Evolutionary conservation across 2,113 vertebrate species (phyloP), one percentile per base, ranked within the genome.

Genomic region (Scartelaos histophorus): DNA sequence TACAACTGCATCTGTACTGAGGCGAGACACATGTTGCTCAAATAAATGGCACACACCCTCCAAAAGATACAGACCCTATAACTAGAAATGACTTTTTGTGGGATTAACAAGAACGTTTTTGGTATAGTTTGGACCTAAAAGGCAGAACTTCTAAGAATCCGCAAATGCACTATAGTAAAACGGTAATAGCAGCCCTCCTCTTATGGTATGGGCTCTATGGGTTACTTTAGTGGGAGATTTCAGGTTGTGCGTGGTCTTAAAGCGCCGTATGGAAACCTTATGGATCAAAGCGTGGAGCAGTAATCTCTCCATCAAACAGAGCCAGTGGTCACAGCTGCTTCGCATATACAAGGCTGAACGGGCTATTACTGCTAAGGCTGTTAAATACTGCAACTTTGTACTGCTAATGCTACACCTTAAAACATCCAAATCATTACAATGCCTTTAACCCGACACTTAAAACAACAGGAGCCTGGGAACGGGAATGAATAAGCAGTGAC

Each of bases 231-330:
- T 68, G 70, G 24, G 64, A 60, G 70, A 66, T 17, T 45, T 67
- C 3, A 46, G 74, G 73, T 73, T 84, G 53, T n/a, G 53, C 21
- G 13, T 61, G 72, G 78, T 71, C 73, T 78, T 78, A 80, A 68
- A 46, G 70, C 17, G 69, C 29, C 60, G 78, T 75, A 71, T 64
- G 66, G 74, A 67, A 71, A 80, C 64, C 67, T 58, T 69, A 67
- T 46, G 82, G 82, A 88, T 90, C 84, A 91, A 90, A 88, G 87
- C 67, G 67, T 19, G 69, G 75, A 51, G 75, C 60, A 75, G 74
- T 83, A 80, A 90, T 90, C 82, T 86, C 90, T 88, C 88, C 82
- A 89, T 87, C 82, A 82, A 82, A 71, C 73, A 1, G 66, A 80
- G 76, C 74, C 34, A 46, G 80, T 66, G 76, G 76, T 79, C 88